Evolutionary conservation across 2,113 vertebrate genomes (phyloP).

Genomic region (Ammospiza nelsoni): DNA sequence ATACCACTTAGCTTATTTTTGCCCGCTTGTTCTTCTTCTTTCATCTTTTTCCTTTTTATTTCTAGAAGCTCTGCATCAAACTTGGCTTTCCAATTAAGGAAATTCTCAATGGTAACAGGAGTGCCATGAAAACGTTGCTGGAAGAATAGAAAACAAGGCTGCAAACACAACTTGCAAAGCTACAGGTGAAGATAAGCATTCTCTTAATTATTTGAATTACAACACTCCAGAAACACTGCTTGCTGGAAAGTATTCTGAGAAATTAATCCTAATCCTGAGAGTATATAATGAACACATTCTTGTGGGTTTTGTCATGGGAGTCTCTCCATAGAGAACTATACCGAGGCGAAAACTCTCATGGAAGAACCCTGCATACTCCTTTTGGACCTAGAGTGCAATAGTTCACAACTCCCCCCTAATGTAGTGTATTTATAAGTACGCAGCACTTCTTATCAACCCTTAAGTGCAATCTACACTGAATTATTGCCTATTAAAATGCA

Average conservation of each 20-base stretch:
- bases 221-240: neutral
- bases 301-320: neutral
- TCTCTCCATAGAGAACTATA: neutral
- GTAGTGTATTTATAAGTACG: neutral
- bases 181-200: neutral
- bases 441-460: neutral
- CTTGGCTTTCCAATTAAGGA: slow-evolving; percentile 91
- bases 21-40: slow-evolving; percentile 91
- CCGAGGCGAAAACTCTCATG: neutral
- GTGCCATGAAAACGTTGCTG: slow-evolving; percentile 93
- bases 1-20: slow-evolving; percentile 93
- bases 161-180: neutral
- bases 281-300: neutral
- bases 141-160: slow-evolving; percentile 27
- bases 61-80: slow-evolving; percentile 92
- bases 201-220: neutral
- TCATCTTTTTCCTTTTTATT: slow-evolving; percentile 88
- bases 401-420: neutral
- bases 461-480: neutral
- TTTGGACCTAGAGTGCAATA: neutral
- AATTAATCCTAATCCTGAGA: neutral
- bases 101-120: slow-evolving; percentile 96
- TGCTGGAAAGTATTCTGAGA: neutral
- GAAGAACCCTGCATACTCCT: rapidly evolving
- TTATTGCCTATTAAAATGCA: neutral